phyloP scores from a whole-genome alignment of 1,140 invertebrate genomes.

The Meloidogyne chitwoodi region DNA sequence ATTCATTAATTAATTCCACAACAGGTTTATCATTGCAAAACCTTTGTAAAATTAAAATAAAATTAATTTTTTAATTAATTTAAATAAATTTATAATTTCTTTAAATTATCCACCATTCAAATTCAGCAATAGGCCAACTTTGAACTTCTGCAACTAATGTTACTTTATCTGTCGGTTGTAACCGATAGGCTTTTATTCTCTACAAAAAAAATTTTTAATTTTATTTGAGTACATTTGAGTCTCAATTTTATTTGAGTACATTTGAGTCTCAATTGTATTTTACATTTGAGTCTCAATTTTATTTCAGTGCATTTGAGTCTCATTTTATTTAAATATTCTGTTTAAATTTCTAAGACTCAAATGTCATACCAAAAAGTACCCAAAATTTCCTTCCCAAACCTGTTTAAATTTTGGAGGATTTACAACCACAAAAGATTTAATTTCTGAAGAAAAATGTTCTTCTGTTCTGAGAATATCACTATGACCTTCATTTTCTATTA shows the following conservation, averaged over 20 bases:
- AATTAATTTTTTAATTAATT: not conserved
- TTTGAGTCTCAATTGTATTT: not conserved
- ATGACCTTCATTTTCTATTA: slow-evolving; percentile 44
- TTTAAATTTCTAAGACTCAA: not conserved
- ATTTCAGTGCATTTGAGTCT: not conserved
- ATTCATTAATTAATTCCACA: slow-evolving; percentile 3
- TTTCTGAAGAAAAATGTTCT: slow-evolving; percentile 57
- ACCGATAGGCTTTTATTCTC: slow-evolving; percentile 57
- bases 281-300: not conserved
- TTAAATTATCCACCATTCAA: slow-evolving; percentile 2
- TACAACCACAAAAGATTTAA: slow-evolving; percentile 47
- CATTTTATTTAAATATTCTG: not conserved
- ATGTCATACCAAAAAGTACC: too few species aligned
- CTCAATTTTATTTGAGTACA: not conserved
- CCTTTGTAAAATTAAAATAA: slow-evolving; percentile 41
- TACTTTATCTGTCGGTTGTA: slow-evolving; percentile 46
- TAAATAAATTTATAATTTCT: not conserved
- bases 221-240: not conserved
- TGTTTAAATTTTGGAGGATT: slow-evolving; percentile 51
- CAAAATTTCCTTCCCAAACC: not conserved
- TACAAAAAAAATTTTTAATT: slow-evolving; percentile 11
- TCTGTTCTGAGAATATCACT: slow-evolving; percentile 48
- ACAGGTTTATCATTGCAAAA: slow-evolving; percentile 51
- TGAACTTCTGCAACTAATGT: slow-evolving; percentile 57
- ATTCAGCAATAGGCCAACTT: slow-evolving; percentile 32